Evolutionary conservation across 2,113 vertebrate genomes (phyloP).

Genomic region (Symphodus melops): DNA sequence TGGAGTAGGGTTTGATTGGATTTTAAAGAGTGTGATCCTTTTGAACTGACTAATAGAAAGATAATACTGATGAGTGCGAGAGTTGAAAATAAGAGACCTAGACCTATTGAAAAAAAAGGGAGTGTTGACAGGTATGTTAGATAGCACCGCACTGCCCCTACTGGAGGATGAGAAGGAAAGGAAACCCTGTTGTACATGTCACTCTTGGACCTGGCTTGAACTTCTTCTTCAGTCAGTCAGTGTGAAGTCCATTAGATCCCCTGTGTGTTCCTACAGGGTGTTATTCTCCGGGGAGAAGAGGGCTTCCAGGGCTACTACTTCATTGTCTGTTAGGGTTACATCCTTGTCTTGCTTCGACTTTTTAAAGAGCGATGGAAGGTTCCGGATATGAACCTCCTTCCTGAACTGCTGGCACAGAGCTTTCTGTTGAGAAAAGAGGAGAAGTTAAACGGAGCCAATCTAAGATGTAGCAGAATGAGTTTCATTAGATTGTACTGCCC

Average conservation of each 20-base stretch:
- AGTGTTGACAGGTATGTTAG: conserved; percentile 43
- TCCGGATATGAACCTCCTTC: conserved; percentile 98
- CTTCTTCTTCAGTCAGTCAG: conserved; percentile 36
- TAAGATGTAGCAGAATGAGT: conserved; percentile 39
- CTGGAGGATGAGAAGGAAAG: not conserved
- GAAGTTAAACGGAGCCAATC: conserved; percentile 47
- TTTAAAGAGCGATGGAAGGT: conserved; percentile 97
- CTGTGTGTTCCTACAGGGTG: conserved; percentile 49
- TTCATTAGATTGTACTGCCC: conserved; percentile 54
- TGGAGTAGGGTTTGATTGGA: not conserved
- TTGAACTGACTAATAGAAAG: not conserved
- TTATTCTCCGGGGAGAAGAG: conserved; percentile 83
- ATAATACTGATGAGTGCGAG: not conserved
- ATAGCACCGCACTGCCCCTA: conserved; percentile 3
- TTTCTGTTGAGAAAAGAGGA: conserved; percentile 84
- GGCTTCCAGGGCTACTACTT: conserved; percentile 79
- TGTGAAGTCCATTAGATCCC: conserved; percentile 31
- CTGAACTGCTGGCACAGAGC: conserved; percentile 96
- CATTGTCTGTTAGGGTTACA: conserved; percentile 80
- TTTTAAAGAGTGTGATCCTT: conserved; percentile 10
- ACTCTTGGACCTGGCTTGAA: not conserved
- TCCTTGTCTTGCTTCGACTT: conserved; percentile 89
- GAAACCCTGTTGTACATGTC: conserved; percentile 16
- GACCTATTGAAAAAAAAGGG: conserved; percentile 2
- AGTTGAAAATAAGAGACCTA: conserved; percentile 13